Percentiles rank a stretch among this genome's conserved stretches.
phyloP scores from a whole-genome alignment of 2,113 vertebrate species.

The Chaetorhynchus papuensis region DNA sequence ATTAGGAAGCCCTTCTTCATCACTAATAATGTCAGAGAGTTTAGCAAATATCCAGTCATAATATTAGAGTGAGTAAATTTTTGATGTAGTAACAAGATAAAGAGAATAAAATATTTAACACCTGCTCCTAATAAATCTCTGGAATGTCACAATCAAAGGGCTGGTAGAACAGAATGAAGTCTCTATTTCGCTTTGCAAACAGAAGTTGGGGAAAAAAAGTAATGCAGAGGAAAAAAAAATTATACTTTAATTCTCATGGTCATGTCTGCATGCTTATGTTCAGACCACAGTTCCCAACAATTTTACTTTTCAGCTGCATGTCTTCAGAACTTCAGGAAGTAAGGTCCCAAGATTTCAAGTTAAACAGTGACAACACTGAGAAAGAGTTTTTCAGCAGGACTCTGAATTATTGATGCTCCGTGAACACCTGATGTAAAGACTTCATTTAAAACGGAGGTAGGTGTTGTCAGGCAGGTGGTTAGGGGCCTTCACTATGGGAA shows the following conservation, averaged over 20 bases:
- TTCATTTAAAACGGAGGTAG: not conserved
- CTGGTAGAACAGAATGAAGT: not conserved
- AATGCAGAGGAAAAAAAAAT: not conserved
- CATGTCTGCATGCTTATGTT: not conserved
- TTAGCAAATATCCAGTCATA: not conserved
- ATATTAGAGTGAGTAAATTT: not conserved
- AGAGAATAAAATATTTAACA: not conserved
- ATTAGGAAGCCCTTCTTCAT: not conserved
- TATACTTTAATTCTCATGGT: not conserved
- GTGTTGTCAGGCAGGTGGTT: not conserved
- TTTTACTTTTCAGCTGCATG: not conserved
- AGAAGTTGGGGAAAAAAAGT: not conserved
- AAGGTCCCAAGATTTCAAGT: not conserved
- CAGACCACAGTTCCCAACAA: not conserved
- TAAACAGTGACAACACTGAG: not conserved
- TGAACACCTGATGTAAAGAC: not conserved
- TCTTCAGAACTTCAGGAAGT: not conserved
- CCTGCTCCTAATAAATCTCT: not conserved
- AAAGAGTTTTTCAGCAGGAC: not conserved
- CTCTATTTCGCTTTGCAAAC: not conserved
- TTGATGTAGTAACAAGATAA: not conserved
- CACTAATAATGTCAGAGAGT: not conserved
- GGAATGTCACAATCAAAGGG: not conserved
- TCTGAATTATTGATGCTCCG: not conserved
- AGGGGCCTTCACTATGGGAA: not conserved